These are phyloP conservation scores for Kryptolebias marmoratus DNA, from an alignment of 2,113 vertebrate species.

Conservation along the genomic window DNA sequence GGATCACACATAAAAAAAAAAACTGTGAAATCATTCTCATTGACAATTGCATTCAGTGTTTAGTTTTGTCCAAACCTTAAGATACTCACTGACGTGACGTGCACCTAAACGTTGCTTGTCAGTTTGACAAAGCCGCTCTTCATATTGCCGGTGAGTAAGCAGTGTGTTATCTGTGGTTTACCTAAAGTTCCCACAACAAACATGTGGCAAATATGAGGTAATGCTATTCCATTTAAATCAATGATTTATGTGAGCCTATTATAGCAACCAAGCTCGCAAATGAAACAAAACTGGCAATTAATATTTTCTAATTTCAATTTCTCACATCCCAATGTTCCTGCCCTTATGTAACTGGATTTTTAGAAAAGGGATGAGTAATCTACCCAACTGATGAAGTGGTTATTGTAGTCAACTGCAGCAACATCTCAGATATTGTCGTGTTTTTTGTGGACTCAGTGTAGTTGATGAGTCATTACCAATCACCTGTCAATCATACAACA, in stretches of 20 bases:
- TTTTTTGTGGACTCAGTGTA: too few species aligned
- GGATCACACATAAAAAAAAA: conserved; percentile 16
- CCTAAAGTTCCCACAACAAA: not conserved
- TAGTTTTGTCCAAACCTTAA: conserved; percentile 19
- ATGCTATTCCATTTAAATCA: not conserved
- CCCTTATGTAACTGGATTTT: not conserved
- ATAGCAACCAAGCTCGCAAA: not conserved
- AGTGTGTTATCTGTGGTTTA: not conserved
- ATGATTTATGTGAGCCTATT: not conserved
- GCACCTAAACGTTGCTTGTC: conserved; percentile 20
- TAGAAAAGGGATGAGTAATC: not conserved
- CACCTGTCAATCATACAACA: too few species aligned
- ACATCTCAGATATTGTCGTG: not conserved
- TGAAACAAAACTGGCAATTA: not conserved
- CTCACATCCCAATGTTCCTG: not conserved
- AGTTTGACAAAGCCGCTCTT: not conserved
- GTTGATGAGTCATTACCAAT: too few species aligned
- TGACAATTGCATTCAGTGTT: conserved; percentile 21
- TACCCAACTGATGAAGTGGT: not conserved
- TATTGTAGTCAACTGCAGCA: not conserved
- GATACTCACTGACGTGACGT: conserved; percentile 1
- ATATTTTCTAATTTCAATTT: not conserved
- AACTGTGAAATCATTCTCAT: conserved; percentile 24
- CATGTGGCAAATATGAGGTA: not conserved
- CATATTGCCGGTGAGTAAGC: too few species aligned